Percentiles rank a stretch among this genome's conserved stretches.
Conservation (phyloP, 2,113 vertebrate species). For the Narcine bancroftii region DNA sequence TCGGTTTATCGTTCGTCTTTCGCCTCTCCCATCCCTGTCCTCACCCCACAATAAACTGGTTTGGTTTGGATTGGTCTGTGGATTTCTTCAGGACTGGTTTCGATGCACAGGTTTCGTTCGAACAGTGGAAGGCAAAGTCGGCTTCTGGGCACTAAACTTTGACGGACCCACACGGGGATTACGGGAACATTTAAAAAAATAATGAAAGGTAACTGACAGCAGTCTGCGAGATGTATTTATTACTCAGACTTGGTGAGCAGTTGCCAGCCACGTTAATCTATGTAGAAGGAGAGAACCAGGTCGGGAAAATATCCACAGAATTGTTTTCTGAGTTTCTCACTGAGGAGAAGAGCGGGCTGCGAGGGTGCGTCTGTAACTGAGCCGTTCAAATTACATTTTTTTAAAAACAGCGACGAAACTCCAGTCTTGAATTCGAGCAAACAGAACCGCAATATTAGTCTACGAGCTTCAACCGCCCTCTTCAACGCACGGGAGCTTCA, state of each 20-base stretch:
- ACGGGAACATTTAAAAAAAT: neutral
- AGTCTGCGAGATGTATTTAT: conserved; percentile 44
- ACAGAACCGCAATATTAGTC: neutral
- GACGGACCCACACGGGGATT: neutral
- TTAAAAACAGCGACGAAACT: no score
- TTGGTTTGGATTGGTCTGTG: neutral
- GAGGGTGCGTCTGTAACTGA: no score
- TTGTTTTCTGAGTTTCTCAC: neutral
- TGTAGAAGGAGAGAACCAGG: neutral
- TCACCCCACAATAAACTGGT: conserved; percentile 6
- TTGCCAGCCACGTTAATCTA: neutral
- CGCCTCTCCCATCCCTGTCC: neutral
- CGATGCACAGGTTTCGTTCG: neutral
- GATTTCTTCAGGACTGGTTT: neutral
- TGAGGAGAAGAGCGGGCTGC: no score
- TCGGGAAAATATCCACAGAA: no score
- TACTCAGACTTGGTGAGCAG: no score
- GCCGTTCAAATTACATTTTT: neutral
- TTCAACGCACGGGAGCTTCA: no score
- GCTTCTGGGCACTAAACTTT: neutral
- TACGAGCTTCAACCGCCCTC: neutral
- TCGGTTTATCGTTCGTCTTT: conserved; percentile 44
- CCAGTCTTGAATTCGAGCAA: neutral
- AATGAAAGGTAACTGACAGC: neutral
- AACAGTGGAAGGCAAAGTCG: neutral